These are phyloP conservation scores for Borostomias antarcticus DNA, from an alignment of 2,797 vertebrate species.

Conservation along the genomic window DNA sequence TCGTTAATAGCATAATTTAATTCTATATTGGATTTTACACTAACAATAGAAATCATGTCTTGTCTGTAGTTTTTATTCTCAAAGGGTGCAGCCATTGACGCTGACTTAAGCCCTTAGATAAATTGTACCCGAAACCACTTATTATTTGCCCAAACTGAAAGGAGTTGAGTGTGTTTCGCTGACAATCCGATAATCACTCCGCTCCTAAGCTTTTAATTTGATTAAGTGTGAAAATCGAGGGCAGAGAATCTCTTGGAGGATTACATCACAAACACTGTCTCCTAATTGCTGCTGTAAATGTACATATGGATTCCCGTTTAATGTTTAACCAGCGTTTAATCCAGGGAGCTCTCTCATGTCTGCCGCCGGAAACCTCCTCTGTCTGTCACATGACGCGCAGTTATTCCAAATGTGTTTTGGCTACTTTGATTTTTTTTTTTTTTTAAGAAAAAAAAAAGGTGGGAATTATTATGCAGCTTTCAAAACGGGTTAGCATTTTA, in stretches of 20 bases:
- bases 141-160: conserved; percentile 93
- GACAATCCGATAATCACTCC: conserved; percentile 87
- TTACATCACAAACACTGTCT: conserved; percentile 80
- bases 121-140: conserved; percentile 85
- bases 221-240: conserved; percentile 90
- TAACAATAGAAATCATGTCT: neutral
- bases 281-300: conserved; percentile 88
- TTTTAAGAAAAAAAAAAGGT: conserved; percentile 73
- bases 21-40: neutral
- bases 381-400: conserved; percentile 75
- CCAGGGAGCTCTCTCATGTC: conserved; percentile 84
- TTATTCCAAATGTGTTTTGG: conserved; percentile 81
- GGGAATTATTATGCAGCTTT: conserved; percentile 82
- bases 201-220: conserved; percentile 96
- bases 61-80: neutral
- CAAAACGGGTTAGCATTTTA: conserved; percentile 74
- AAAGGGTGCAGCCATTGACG: conserved; percentile 53
- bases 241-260: conserved; percentile 85
- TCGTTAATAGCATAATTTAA: neutral
- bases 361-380: conserved; percentile 73
- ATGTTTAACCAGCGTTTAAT: conserved; percentile 93
- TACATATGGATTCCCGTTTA: conserved; percentile 91
- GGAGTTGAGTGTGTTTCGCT: conserved; percentile 77
- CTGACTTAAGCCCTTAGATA: conserved; percentile 86
- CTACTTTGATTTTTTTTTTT: conserved; percentile 69